Percentiles rank a stretch among this genome's conserved stretches.
Evolutionary conservation across 2,888 invertebrate genomes (phyloP).

Genomic region (Tenthredo mesomela): DNA sequence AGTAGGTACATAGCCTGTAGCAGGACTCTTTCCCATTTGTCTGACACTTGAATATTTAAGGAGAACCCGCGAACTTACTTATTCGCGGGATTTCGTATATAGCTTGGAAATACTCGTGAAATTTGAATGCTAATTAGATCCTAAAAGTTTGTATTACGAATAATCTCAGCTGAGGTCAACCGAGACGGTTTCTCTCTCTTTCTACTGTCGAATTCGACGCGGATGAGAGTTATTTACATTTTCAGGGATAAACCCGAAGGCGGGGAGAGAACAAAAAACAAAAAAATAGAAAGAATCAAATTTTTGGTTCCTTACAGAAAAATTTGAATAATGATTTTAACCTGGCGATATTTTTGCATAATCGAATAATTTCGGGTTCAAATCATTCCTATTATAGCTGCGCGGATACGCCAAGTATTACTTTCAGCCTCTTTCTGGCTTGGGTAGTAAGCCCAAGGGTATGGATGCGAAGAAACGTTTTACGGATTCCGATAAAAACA

Average conservation of each 20-base stretch:
- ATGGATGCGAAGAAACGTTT: neutral
- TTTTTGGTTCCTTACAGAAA: neutral
- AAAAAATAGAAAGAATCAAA: neutral
- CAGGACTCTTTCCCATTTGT: neutral
- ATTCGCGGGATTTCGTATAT: neutral
- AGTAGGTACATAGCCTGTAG: neutral
- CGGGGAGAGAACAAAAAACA: neutral
- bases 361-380: neutral
- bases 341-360: neutral
- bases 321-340: neutral
- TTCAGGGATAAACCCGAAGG: neutral
- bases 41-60: neutral
- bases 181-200: neutral
- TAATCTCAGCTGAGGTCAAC: neutral
- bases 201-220: neutral
- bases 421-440: neutral
- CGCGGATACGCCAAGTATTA: neutral
- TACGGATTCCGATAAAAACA: neutral
- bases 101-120: neutral
- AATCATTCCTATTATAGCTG: neutral
- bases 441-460: neutral
- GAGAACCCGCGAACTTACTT: neutral
- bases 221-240: neutral
- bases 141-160: neutral
- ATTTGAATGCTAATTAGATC: constrained; percentile 19